Evolutionary conservation across 1,140 invertebrate genomes (phyloP), one percentile per base, ranked within the genome.

Genomic region (Drosophila setifemur): DNA sequence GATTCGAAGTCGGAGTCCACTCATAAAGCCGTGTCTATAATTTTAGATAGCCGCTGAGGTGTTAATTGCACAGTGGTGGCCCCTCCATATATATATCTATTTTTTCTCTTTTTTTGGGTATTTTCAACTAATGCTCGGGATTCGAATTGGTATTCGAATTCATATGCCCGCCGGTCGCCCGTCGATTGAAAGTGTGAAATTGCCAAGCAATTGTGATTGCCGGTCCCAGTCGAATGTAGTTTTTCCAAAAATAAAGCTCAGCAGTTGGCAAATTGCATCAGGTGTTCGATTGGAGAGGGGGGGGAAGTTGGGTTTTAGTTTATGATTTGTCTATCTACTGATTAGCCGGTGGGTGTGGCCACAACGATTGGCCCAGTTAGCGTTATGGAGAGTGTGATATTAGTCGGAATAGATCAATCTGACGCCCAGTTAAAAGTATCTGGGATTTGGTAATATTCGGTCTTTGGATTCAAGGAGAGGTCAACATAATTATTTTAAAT

Each of bases 161-260:
- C n/a, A 19, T 49, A 42, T 82, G 67, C 67, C 77, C 60, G 72
- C 60, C 67, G 68, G 77, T 76, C 42, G 66, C 39, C 33, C 39
- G 18, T 57, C 74, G 74, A 85, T 85, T 85, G 79, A 85, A 85
- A 85, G 79, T 85, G 79, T 85, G 79, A 85, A 85, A 85, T 85
- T 85, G 74, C 81, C 72, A 79, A 85, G 74, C 79, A 85, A 79
- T 83, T 85, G 79, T 83, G 79, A 83, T 83, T 83, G 79, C 63
- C 52, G 49, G 18, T 52, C 33, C 57, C 37, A 33, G 19, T 60
- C 39, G 45, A 73, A 14, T 67, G 52, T 72, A 55, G 67, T 70
- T 70, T 52, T 50, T 35, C 42, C 50, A 39, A 45, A 54, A 53
- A 39, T 28, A 26, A 21, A 37, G 58, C 39, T 58, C 16, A 9